Percentiles rank a stretch among this genome's conserved stretches.
These are phyloP conservation scores for Heteromurus nitidus DNA, from an alignment of 2,888 invertebrate species.

Conservation along the genomic window DNA sequence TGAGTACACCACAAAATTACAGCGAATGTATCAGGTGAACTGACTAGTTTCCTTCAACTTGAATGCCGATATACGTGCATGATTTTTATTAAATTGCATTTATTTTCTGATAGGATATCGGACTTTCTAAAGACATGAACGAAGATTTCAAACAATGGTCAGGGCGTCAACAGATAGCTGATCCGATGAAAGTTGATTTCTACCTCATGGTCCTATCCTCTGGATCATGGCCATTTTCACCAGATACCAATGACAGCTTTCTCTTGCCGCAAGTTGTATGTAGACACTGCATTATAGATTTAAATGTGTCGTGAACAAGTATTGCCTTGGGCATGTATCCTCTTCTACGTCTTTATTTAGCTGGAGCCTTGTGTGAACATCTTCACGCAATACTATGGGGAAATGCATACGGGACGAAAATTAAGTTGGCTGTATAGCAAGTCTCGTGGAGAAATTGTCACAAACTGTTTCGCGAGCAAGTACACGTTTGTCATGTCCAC, in stretches of 20 bases:
- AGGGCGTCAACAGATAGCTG: slow-evolving; percentile 25
- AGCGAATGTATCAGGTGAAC: slow-evolving; percentile 62
- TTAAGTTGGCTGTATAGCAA: slow-evolving; percentile 63
- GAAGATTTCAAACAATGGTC: slow-evolving; percentile 57
- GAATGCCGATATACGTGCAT: not conserved
- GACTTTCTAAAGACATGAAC: slow-evolving; percentile 57
- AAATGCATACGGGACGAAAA: slow-evolving; percentile 65
- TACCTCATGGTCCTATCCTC: slow-evolving; percentile 54
- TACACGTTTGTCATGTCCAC: slow-evolving; percentile 95
- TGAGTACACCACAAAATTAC: slow-evolving; percentile 64
- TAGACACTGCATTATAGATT: not conserved
- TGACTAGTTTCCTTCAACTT: too few species aligned
- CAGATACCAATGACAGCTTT: slow-evolving; percentile 50
- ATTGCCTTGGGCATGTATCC: not conserved
- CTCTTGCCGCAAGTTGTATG: slow-evolving; percentile 54
- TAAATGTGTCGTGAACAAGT: not conserved
- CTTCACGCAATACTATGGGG: slow-evolving; percentile 55
- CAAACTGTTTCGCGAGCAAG: slow-evolving; percentile 34
- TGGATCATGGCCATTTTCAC: slow-evolving; percentile 63
- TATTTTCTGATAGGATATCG: slow-evolving; percentile 44
- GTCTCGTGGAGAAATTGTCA: slow-evolving; percentile 53
- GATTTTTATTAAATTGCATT: not conserved
- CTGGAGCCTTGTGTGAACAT: slow-evolving; percentile 58
- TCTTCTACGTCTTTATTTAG: slow-evolving; percentile 23
- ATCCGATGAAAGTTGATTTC: slow-evolving; percentile 54